Evolutionary conservation across 2,797 vertebrate species (phyloP), one percentile per base, ranked within the genome.

Genomic region (Lophotriccus pileatus): DNA sequence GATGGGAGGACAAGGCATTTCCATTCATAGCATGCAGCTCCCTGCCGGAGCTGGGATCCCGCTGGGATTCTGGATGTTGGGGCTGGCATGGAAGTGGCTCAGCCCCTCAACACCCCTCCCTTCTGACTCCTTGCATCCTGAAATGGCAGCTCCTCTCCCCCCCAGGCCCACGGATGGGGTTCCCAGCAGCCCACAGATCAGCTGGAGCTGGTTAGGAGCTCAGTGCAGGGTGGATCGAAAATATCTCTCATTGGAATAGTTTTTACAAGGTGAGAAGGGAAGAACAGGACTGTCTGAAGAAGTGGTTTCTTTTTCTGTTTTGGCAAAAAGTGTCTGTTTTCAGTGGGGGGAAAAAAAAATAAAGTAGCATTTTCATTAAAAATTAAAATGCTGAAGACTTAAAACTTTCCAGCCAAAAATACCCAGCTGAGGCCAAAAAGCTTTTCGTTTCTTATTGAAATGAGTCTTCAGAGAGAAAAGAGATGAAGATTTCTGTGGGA

Each of bases 31-130:
- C 75, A 28, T 43, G n/a, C 58, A 64, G 68, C 25, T 55, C 6
- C 1, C 63, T 66, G 70, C n/a, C 0, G 0, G 58, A 66, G 23
- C 4, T 0, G 21, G 49, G 14, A 20, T 73, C 60, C 1, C 1
- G 13, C 16, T 1, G 2, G 59, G 69, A 21, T 58, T 21, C 30
- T 8, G 22, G 37, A 39, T 23, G 37, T 34, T 49, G 39, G 56
- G 24, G 15, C 9, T 44, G 70, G 37, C 2, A 4, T 60, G 67
- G 58, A 46, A 91, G 20, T 1, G 11, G n/a, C 36, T 92, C 62
- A 53, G 28, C 20, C 17, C n/a, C 52, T 24, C 50, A 20, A 20
- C 15, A 52, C 32, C 34, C 18, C 69, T 59, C n/a, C 16, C 14
- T 34, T 46, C 28, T 25, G 50, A 23, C n/a, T 80, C 43, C 36